A percentile compares a stretch with the other conserved stretches of the same genome.
Conservation (phyloP, 2,113 vertebrate genomes). For the Pyrgilauda ruficollis region DNA sequence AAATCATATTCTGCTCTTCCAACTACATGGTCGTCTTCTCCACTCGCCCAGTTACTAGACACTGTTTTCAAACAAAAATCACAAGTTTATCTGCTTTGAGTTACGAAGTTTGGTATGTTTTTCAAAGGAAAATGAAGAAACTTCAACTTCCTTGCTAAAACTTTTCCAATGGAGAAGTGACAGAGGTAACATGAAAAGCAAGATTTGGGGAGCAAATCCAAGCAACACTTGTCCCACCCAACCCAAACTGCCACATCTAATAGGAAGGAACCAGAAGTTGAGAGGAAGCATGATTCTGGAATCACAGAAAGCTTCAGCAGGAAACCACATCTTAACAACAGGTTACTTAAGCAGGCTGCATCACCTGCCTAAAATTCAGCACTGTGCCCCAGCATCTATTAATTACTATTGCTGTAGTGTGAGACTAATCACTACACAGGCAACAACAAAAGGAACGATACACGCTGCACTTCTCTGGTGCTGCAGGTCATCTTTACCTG, state of each 20-base stretch:
- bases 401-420: background rate
- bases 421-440: background rate
- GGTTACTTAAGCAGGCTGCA: background rate
- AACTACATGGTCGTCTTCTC: conserved; percentile 94
- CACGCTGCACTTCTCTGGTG: background rate
- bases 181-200: background rate
- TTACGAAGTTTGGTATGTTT: background rate
- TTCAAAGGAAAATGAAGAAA: background rate
- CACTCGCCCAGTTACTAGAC: conserved; percentile 85
- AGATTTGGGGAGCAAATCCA: background rate
- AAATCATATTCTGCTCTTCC: conserved; percentile 96
- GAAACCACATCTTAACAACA: background rate
- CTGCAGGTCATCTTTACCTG: conserved; percentile 71
- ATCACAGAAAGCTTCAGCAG: background rate
- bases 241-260: background rate
- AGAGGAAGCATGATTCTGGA: background rate
- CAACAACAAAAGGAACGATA: background rate
- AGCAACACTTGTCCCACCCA: background rate
- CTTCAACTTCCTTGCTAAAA: background rate
- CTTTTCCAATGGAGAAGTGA: background rate
- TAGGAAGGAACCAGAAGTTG: background rate
- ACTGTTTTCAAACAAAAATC: conserved; percentile 37
- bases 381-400: background rate
- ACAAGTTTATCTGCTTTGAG: background rate
- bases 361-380: background rate